Evolutionary conservation across 2,797 vertebrate species (phyloP).

Genomic region (Apodemus agrarius): DNA sequence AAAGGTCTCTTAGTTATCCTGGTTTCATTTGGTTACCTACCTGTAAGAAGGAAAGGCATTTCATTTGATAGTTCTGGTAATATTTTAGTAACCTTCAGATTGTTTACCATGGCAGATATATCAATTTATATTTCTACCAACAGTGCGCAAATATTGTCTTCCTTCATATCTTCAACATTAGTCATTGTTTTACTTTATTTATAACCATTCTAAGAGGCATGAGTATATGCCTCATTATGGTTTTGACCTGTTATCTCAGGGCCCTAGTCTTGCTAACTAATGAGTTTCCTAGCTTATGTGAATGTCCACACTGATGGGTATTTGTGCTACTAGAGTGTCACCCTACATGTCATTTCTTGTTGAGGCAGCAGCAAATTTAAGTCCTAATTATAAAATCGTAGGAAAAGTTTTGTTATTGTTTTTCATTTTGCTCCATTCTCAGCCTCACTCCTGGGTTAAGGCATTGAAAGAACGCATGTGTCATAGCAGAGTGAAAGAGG

Average conservation of each 20-base stretch:
- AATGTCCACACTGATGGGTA: not conserved
- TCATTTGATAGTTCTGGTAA: not conserved
- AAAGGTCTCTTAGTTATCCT: not conserved
- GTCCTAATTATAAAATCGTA: not conserved
- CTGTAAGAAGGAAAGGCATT: not conserved
- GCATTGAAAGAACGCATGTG: fast-evolving
- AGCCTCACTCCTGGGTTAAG: not conserved
- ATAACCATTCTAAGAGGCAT: not conserved
- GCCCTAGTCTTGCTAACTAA: not conserved
- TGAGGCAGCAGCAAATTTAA: not conserved
- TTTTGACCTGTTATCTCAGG: not conserved
- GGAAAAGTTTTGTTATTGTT: not conserved
- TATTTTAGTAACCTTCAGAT: not conserved
- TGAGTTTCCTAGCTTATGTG: not conserved
- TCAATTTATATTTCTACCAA: not conserved
- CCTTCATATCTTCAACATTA: not conserved
- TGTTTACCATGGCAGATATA: not conserved
- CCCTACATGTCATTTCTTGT: not conserved
- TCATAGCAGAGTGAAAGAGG: not conserved
- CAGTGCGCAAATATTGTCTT: not conserved
- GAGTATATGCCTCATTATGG: not conserved
- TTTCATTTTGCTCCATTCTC: not conserved
- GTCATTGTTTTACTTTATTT: not conserved
- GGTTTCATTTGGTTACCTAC: not conserved
- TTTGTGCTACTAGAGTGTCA: not conserved